phyloP scores from a whole-genome alignment of 2,797 vertebrate species.

The Thaleichthys pacificus region DNA sequence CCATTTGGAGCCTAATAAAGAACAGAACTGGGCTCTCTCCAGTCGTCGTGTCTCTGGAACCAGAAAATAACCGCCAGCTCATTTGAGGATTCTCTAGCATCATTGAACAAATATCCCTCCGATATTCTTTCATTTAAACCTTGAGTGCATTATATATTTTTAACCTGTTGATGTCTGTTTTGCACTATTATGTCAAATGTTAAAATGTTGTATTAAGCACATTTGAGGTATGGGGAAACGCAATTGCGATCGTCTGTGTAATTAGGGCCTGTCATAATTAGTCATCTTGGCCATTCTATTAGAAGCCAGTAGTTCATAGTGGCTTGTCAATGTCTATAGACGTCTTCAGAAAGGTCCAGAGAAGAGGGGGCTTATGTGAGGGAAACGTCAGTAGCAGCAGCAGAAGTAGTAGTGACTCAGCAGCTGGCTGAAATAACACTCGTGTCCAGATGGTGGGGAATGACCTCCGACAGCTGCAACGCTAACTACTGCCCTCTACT shows the following conservation, averaged over 20 bases:
- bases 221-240: too few relatives aligned
- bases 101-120: too few relatives aligned
- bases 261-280: not conserved
- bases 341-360: not conserved
- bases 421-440: not conserved
- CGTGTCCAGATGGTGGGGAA: not conserved
- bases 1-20: not conserved
- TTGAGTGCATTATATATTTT: too few relatives aligned
- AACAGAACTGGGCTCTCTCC: not conserved
- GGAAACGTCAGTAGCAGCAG: not conserved
- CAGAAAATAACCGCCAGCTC: not conserved
- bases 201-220: too few relatives aligned
- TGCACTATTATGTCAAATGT: too few relatives aligned
- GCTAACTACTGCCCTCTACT: not conserved
- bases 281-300: too few relatives aligned
- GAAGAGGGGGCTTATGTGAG: not conserved
- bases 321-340: too few relatives aligned
- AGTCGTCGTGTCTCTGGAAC: not conserved
- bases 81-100: not conserved
- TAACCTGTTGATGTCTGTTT: too few relatives aligned
- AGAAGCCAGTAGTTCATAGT: too few relatives aligned
- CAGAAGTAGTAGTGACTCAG: not conserved
- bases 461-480: not conserved
- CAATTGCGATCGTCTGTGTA: too few relatives aligned
- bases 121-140: too few relatives aligned